These are phyloP conservation scores for Tortrix viridana DNA, from an alignment of 2,888 invertebrate species.

Conservation along the genomic window DNA sequence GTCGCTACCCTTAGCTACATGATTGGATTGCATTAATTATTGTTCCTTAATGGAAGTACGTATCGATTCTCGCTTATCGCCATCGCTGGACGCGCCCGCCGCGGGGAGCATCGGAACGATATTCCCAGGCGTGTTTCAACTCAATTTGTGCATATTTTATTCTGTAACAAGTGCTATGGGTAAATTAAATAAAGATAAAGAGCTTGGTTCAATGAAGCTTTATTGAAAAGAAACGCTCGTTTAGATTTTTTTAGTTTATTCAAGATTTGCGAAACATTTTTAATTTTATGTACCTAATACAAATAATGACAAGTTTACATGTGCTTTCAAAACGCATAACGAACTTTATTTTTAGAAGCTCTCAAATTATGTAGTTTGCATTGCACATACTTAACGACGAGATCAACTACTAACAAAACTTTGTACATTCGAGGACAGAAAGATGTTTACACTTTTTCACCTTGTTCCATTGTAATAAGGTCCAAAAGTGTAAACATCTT, in stretches of 20 bases:
- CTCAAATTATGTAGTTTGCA: too few relatives aligned
- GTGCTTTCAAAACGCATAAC: too few relatives aligned
- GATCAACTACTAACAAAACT: too few relatives aligned
- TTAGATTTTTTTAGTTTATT: background rate
- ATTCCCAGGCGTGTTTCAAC: slow-evolving; percentile 58
- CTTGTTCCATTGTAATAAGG: too few relatives aligned
- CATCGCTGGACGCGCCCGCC: slow-evolving; percentile 54
- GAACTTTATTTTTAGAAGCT: too few relatives aligned
- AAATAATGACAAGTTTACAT: too few relatives aligned
- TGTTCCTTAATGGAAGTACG: slow-evolving; percentile 63
- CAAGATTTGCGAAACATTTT: background rate
- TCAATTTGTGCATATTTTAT: background rate
- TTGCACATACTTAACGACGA: too few relatives aligned
- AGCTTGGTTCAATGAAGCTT: background rate
- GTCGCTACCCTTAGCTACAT: slow-evolving; percentile 37
- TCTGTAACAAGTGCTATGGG: background rate
- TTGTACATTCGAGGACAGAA: too few relatives aligned
- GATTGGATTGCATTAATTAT: slow-evolving; percentile 70
- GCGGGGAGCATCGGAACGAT: slow-evolving; percentile 58
- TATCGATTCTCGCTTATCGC: slow-evolving; percentile 76
- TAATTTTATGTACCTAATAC: too few relatives aligned
- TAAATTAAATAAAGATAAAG: background rate
- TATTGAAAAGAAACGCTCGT: too few relatives aligned
- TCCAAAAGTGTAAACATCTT: too few relatives aligned
- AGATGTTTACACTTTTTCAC: too few relatives aligned